Conservation (phyloP, 2,113 vertebrate species). For the Corythoichthys intestinalis region DNA sequence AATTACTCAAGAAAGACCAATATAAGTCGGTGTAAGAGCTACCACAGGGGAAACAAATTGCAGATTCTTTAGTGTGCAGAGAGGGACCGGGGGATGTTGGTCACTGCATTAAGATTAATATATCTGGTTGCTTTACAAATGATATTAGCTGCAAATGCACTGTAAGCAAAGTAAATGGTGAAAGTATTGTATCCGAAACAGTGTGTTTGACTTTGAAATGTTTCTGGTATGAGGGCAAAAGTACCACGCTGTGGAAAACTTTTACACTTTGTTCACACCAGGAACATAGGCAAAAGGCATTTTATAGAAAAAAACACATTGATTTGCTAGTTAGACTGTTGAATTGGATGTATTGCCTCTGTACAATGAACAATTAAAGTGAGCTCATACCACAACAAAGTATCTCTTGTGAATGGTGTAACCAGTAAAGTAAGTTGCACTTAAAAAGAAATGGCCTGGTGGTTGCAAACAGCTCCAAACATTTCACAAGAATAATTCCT, state of each 20-base stretch:
- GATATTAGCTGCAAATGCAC: slow-evolving; percentile 54
- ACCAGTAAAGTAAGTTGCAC: not conserved
- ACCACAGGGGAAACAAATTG: slow-evolving; percentile 60
- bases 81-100: slow-evolving; percentile 42
- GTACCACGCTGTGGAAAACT: slow-evolving; percentile 20
- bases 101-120: slow-evolving; percentile 62
- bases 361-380: too few species aligned
- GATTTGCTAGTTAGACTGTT: too few species aligned
- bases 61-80: slow-evolving; percentile 59
- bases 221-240: slow-evolving; percentile 30
- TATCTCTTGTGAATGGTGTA: too few species aligned
- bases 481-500: not conserved
- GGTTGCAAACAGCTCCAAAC: not conserved
- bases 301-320: not conserved
- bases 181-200: slow-evolving; percentile 32
- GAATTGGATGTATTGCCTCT: too few species aligned
- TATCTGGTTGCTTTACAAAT: slow-evolving; percentile 48
- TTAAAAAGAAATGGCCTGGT: not conserved
- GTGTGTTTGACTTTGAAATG: slow-evolving; percentile 26
- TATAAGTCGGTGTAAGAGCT: slow-evolving; percentile 59
- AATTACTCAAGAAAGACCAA: slow-evolving; percentile 60
- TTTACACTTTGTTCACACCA: slow-evolving; percentile 31
- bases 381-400: too few species aligned
- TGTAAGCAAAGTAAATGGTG: slow-evolving; percentile 44
- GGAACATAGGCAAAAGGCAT: slow-evolving; percentile 8